Conservation (phyloP, 1,140 invertebrate species). For the Diplogasteroides magnus region DNA sequence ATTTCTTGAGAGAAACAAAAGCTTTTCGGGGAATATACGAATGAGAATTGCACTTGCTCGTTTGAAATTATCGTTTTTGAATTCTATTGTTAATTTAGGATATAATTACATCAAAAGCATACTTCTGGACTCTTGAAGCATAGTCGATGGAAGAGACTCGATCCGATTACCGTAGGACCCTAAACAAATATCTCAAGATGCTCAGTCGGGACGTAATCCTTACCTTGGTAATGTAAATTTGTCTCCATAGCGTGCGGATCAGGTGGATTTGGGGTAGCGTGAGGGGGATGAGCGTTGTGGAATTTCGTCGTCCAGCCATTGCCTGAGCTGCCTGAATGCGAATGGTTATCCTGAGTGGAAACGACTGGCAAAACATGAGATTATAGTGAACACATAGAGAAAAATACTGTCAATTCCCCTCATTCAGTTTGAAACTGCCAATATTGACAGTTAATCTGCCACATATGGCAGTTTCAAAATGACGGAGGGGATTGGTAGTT, state of each 20-base stretch:
- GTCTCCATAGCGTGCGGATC: constrained; percentile 50
- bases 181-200: background rate
- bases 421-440: too few relatives aligned
- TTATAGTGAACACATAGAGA: too few relatives aligned
- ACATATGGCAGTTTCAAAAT: too few relatives aligned
- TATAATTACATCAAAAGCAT: background rate
- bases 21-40: background rate
- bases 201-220: background rate
- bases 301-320: constrained; percentile 44
- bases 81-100: background rate
- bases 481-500: too few relatives aligned
- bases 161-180: constrained; percentile 53
- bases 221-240: constrained; percentile 46
- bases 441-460: too few relatives aligned
- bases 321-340: constrained; percentile 42
- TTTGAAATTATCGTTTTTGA: background rate
- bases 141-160: constrained; percentile 47
- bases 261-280: constrained; percentile 52
- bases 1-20: too few relatives aligned
- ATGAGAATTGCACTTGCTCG: background rate
- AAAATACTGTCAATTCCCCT: too few relatives aligned
- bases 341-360: too few relatives aligned
- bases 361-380: too few relatives aligned
- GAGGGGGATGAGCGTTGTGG: constrained; percentile 50
- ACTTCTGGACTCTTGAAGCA: constrained; percentile 50